Evolutionary conservation across 2,797 vertebrate genomes (phyloP).

Genomic region (Argentina silus): DNA sequence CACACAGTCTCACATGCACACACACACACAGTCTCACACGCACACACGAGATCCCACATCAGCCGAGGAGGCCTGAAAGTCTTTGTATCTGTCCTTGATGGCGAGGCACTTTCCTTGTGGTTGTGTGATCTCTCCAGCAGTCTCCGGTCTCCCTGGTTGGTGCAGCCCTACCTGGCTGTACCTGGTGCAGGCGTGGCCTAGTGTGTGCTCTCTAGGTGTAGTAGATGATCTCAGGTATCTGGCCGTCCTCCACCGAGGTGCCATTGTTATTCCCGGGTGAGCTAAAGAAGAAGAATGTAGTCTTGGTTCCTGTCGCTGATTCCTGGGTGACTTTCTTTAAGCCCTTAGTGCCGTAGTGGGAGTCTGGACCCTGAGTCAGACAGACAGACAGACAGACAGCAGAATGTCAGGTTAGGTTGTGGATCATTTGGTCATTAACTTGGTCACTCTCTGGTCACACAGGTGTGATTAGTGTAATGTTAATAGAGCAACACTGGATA

Average conservation of each 20-base stretch:
- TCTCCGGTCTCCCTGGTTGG: no score
- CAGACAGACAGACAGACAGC: no score
- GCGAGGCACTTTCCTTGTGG: slow-evolving; percentile 50
- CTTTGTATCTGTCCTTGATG: neutral
- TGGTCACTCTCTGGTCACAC: no score
- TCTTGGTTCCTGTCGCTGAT: slow-evolving; percentile 89
- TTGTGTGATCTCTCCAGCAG: no score
- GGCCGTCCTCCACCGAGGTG: slow-evolving; percentile 96
- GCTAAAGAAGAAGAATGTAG: slow-evolving; percentile 96
- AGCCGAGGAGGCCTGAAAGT: neutral
- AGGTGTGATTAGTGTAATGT: no score
- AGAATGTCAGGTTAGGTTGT: neutral
- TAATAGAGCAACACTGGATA: no score
- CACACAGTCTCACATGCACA: no score
- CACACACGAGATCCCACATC: neutral
- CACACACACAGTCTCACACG: slow-evolving; percentile 41
- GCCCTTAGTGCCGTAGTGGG: slow-evolving; percentile 97
- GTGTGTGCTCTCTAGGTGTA: slow-evolving; percentile 82
- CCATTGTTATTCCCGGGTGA: slow-evolving; percentile 98
- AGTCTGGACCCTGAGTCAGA: slow-evolving; percentile 88
- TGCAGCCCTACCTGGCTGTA: neutral
- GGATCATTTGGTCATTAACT: no score
- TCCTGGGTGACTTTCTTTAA: slow-evolving; percentile 96
- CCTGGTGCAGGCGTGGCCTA: no score
- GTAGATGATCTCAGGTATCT: slow-evolving; percentile 98